Evolutionary conservation across 2,797 vertebrate species (phyloP), one percentile per base, ranked within the genome.

Genomic region (Poeciliopsis gracilis): DNA sequence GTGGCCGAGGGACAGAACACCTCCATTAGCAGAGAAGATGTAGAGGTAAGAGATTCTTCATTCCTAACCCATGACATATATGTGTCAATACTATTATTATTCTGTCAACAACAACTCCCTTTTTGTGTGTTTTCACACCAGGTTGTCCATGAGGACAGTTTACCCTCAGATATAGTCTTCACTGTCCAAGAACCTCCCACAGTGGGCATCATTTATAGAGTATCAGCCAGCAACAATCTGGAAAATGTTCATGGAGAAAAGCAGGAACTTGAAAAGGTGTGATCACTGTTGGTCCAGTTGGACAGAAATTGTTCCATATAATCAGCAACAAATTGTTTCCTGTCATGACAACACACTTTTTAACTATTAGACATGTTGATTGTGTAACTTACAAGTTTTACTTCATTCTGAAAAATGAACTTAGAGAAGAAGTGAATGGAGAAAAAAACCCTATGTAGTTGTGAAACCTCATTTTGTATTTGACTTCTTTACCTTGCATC

Each of bases 1-100:
- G 97, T 97, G 86, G 96, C 96, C 76, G 97, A 98, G 89, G 96
- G 97, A 83, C 95, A 96, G 46, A 90, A 93, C 72, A 94, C 97
- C 73, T 95, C 96, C 86, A 95, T 98, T 75, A 95, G 79, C 79
- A 96, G 92, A 88, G 90, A 91, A 77, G 90, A 95, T 73, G 89
- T 97, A 73, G 95, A 98, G 86, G 97, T 97, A 89, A 87, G 76
- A 8, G 18, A 77, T 69, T 23, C 20, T 43, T 11, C 43, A 25
- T 38, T 38, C 25, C 51, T 15, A 45, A 13, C 25, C 38, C n/a
- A 55, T 25, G 12, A 0, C 10, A 5, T 28, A n/a, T 57, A 47
- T 72, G 8, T 51, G 8, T 51, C 6, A 28, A 67, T 11, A 30
- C 30, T 28, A 33, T 30, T 53, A 30, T 70, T 55, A 43, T 59